phyloP scores from a whole-genome alignment of 2,888 invertebrate genomes.

The Sinhomidia bicolor region DNA sequence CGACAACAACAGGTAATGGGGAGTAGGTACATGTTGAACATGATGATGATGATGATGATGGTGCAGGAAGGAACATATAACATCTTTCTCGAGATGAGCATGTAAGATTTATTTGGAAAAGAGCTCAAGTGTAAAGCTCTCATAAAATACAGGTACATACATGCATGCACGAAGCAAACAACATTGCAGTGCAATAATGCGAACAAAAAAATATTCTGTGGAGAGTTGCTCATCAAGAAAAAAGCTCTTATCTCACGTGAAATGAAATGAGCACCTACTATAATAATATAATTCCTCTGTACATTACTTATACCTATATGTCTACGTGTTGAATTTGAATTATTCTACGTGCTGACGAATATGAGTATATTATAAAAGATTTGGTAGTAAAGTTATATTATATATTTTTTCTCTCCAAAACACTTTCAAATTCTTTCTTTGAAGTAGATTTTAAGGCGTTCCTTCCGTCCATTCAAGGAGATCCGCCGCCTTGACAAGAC shows the following conservation, averaged over 20 bases:
- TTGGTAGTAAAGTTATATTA: background rate
- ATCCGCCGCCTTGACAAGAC: conserved; percentile 21
- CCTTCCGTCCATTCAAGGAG: conserved; percentile 36
- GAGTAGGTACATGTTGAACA: background rate
- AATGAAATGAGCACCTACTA: conserved; percentile 4
- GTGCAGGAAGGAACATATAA: background rate
- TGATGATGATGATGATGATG: background rate
- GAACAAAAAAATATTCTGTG: conserved; percentile 1
- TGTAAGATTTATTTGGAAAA: conserved; percentile 10
- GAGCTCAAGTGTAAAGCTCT: conserved; percentile 29
- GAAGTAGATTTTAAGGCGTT: conserved; percentile 35
- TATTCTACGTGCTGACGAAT: too few species aligned
- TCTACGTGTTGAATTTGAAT: background rate
- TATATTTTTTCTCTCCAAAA: background rate
- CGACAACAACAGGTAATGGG: background rate
- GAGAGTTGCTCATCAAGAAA: conserved; percentile 16
- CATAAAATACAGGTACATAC: conserved; percentile 18
- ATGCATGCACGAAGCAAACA: too few species aligned
- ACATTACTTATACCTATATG: too few species aligned
- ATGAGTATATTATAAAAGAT: too few species aligned
- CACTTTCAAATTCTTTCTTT: conserved; percentile 20
- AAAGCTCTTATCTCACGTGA: background rate
- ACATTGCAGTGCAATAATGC: background rate
- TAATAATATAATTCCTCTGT: background rate
- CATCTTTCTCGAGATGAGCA: background rate